phyloP scores from a whole-genome alignment of 2,888 invertebrate genomes.

The Drosophila birchii region DNA sequence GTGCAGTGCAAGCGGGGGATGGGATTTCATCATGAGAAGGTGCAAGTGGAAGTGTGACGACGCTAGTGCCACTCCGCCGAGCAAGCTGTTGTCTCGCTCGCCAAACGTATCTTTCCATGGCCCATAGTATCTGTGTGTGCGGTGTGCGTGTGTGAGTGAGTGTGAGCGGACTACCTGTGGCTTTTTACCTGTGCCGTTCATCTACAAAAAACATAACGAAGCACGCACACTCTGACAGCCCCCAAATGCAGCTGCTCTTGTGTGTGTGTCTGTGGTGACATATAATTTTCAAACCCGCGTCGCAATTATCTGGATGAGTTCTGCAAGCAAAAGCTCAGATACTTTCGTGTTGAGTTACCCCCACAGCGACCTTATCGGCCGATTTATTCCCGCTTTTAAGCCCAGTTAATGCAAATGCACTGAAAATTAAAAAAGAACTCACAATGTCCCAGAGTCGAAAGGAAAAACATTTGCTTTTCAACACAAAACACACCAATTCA shows the following conservation, averaged over 20 bases:
- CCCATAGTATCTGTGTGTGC: conserved; percentile 9
- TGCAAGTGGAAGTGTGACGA: conserved; percentile 19
- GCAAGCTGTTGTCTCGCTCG: conserved; percentile 42
- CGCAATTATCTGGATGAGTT: conserved; percentile 69
- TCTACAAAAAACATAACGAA: conserved; percentile 46
- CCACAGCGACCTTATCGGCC: conserved; percentile 19
- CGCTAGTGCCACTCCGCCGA: conserved; percentile 34
- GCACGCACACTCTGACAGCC: conserved; percentile 26
- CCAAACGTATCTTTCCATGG: conserved; percentile 34
- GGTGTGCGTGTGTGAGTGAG: conserved; percentile 24
- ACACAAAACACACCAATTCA: conserved; percentile 36
- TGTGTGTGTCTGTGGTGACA: conserved; percentile 62
- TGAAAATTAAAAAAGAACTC: conserved; percentile 13
- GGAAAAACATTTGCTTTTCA: conserved; percentile 59
- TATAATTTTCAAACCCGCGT: conserved; percentile 66
- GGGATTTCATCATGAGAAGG: conserved; percentile 71
- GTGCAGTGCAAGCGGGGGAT: conserved; percentile 70
- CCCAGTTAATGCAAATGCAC: conserved; percentile 34
- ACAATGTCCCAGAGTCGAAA: conserved; percentile 24
- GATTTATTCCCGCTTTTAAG: conserved; percentile 2
- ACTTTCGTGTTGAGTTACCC: conserved; percentile 15
- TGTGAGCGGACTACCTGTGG: conserved; percentile 66
- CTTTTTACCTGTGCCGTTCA: conserved; percentile 64
- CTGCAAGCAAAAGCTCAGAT: conserved; percentile 22
- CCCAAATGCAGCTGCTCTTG: conserved; percentile 48